These are phyloP conservation scores for Dasyprocta punctata DNA, from an alignment of 2,113 vertebrate species.

Conservation along the genomic window DNA sequence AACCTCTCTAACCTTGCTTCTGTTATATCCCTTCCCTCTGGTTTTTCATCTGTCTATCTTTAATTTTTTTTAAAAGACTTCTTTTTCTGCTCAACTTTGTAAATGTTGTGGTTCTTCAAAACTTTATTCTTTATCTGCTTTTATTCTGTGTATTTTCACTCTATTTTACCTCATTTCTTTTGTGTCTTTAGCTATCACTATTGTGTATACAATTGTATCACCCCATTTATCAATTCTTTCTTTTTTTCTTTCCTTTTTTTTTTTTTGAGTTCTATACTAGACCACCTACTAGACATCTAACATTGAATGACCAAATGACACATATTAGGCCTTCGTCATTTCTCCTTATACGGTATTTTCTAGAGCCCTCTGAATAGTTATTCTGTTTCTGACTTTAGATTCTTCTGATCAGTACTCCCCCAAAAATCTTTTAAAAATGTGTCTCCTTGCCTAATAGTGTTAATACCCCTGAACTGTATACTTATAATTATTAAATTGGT, in stretches of 20 bases:
- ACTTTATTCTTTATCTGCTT: neutral
- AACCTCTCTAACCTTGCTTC: neutral
- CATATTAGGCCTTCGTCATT: neutral
- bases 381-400: neutral
- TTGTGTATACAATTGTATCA: neutral
- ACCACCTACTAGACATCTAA: neutral
- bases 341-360: neutral
- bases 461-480: neutral
- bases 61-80: neutral
- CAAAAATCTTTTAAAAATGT: neutral
- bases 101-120: neutral
- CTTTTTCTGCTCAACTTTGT: neutral
- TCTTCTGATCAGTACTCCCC: neutral
- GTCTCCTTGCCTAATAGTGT: neutral
- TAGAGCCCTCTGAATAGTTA: neutral
- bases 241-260: neutral
- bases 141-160: neutral
- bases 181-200: neutral
- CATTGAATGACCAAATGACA: neutral
- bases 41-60: neutral
- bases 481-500: neutral
- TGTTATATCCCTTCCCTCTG: neutral
- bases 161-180: neutral
- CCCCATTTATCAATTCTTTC: neutral
- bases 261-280: neutral